These are phyloP conservation scores for Rotaria magnacalcarata DNA, from an alignment of 2,888 invertebrate genomes.

Conservation along the genomic window DNA sequence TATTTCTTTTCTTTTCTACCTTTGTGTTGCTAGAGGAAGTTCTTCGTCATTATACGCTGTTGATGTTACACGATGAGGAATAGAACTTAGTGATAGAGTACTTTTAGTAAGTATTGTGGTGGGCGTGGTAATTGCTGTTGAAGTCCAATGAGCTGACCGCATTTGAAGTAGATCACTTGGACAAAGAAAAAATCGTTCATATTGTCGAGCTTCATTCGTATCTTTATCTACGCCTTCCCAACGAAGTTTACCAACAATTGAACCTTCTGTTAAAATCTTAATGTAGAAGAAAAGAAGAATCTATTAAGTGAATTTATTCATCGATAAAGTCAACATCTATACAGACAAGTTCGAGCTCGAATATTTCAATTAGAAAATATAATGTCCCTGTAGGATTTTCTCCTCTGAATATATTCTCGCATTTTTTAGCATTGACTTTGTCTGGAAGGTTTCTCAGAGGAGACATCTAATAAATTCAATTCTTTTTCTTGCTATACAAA, in stretches of 20 bases:
- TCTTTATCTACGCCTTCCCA: background rate
- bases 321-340: background rate
- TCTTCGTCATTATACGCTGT: background rate
- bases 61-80: background rate
- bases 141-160: background rate
- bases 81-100: background rate
- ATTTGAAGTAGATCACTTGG: background rate
- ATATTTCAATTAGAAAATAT: too few relatives aligned
- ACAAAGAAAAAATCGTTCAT: constrained; percentile 30
- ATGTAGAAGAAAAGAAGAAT: background rate
- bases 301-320: too few relatives aligned
- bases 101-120: background rate
- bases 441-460: too few relatives aligned
- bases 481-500: background rate
- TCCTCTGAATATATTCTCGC: too few relatives aligned
- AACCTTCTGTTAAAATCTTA: background rate
- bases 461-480: background rate
- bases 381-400: too few relatives aligned
- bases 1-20: background rate
- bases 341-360: background rate
- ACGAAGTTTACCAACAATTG: constrained; percentile 29
- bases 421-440: too few relatives aligned
- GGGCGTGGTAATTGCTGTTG: background rate
- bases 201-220: background rate
- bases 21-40: too few relatives aligned